Conservation (phyloP, 2,113 vertebrate species). For the Amazona guildingii region DNA sequence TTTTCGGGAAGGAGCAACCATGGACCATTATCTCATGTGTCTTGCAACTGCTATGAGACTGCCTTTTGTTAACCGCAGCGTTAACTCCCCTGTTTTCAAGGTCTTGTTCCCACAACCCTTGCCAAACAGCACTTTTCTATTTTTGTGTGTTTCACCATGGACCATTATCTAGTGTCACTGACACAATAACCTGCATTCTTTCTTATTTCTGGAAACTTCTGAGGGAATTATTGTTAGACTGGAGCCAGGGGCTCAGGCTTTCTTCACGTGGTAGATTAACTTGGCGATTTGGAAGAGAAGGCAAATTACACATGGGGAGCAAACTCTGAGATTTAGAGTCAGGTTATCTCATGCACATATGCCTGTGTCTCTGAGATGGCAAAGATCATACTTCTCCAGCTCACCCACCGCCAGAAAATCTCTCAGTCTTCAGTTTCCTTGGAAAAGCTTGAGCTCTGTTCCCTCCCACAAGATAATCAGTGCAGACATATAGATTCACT, state of each 20-base stretch:
- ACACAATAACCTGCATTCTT: background rate
- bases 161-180: too few species aligned
- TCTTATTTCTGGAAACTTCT: background rate
- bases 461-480: background rate
- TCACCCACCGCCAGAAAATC: background rate
- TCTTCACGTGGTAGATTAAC: background rate
- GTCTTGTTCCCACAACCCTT: too few species aligned
- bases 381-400: background rate
- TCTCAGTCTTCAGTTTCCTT: background rate
- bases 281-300: background rate
- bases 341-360: background rate
- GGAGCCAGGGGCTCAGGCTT: background rate
- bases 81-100: too few species aligned
- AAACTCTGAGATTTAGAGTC: background rate
- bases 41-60: too few species aligned
- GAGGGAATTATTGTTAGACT: background rate
- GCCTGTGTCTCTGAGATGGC: background rate
- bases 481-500: background rate
- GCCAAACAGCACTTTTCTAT: too few species aligned
- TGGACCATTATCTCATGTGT: too few species aligned
- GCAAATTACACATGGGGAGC: background rate
- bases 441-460: background rate
- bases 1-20: too few species aligned
- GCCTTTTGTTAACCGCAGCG: too few species aligned
- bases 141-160: too few species aligned